Percentiles rank a stretch among this genome's conserved stretches.
phyloP scores from a whole-genome alignment of 1,140 invertebrate species.

The Temnothorax longispinosus region DNA sequence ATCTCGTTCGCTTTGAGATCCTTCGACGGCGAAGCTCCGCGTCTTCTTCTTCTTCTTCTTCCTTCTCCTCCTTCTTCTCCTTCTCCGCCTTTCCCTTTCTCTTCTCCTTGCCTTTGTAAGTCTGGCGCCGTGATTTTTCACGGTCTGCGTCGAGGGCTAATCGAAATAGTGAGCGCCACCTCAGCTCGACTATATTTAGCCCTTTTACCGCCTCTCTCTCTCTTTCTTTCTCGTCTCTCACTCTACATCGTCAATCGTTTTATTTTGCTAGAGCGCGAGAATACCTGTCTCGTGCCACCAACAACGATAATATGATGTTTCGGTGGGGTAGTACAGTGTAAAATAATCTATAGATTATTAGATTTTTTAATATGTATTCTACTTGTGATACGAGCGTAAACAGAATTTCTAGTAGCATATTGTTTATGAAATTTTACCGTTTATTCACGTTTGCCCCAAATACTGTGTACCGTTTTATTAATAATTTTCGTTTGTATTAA shows the following conservation, averaged over 20 bases:
- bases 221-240: conserved; percentile 5
- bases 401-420: conserved; percentile 3
- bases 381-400: background rate
- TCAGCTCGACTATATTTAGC: conserved; percentile 55
- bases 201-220: conserved; percentile 38
- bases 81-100: background rate
- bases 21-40: conserved; percentile 43
- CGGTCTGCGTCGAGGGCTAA: conserved; percentile 69
- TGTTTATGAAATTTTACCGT: background rate
- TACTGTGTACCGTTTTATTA: background rate
- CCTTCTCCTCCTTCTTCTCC: background rate
- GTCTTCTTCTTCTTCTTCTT: conserved; percentile 40
- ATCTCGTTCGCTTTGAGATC: conserved; percentile 68
- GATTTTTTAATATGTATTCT: conserved; percentile 26
- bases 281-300: conserved; percentile 41
- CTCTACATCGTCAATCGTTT: conserved; percentile 23
- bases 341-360: conserved; percentile 32
- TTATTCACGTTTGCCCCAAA: background rate
- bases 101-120: conserved; percentile 61
- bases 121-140: conserved; percentile 78
- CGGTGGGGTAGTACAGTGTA: background rate
- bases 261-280: conserved; percentile 14
- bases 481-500: background rate
- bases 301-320: conserved; percentile 18
- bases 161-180: conserved; percentile 68